Evolutionary conservation across 2,888 invertebrate species (phyloP).

Genomic region (Dasysyrphus albostriatus): DNA sequence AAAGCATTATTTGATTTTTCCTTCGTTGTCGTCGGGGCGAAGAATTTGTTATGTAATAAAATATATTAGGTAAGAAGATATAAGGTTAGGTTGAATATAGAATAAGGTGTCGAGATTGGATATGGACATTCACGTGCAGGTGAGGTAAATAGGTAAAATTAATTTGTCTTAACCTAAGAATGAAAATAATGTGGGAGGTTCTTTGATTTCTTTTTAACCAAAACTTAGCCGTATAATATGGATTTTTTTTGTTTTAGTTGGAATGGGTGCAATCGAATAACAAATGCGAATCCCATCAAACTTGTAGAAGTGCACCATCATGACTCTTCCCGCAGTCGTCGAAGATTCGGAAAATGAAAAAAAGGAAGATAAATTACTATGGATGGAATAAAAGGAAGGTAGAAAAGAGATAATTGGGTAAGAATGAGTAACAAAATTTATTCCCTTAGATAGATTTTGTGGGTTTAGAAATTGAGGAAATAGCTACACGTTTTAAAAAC

Average conservation of each 20-base stretch:
- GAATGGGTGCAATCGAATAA: not conserved
- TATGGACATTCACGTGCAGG: not conserved
- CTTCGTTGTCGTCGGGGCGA: not conserved
- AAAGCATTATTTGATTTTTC: not conserved
- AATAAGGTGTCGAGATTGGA: not conserved
- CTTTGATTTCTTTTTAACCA: not conserved
- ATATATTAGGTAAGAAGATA: not conserved
- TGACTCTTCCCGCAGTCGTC: not conserved
- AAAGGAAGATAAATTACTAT: not conserved
- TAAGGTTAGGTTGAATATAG: not conserved
- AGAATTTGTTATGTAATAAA: not conserved
- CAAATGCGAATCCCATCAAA: not conserved
- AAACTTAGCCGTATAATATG: not conserved
- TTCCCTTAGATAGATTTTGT: not conserved
- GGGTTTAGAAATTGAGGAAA: no score
- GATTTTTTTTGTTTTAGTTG: not conserved
- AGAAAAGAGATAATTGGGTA: not conserved
- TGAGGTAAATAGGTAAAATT: no score
- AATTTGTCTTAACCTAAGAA: not conserved
- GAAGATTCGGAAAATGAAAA: not conserved
- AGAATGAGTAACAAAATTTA: not conserved
- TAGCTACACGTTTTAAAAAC: no score
- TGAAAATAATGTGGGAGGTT: not conserved
- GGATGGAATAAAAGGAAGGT: not conserved
- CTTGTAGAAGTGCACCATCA: not conserved